phyloP scores from a whole-genome alignment of 2,113 vertebrate species.

The Chloropsis cyanopogon region DNA sequence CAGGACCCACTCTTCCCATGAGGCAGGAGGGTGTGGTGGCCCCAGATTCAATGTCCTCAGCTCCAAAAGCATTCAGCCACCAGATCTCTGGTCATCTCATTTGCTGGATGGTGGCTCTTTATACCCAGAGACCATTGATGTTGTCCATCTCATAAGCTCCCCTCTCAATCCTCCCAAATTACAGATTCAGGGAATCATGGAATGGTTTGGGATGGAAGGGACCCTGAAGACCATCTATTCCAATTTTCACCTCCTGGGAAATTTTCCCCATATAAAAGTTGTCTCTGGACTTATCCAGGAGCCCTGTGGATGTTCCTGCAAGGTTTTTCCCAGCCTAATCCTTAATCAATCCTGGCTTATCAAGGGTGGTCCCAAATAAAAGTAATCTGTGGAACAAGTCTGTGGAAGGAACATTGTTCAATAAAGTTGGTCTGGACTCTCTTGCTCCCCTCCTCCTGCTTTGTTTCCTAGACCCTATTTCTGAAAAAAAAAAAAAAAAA shows the following conservation, averaged over 20 bases:
- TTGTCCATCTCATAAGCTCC: background rate
- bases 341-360: background rate
- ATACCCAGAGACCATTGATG: background rate
- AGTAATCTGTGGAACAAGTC: background rate
- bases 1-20: background rate
- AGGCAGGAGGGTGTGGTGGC: background rate
- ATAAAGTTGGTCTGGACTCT: background rate
- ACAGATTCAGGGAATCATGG: background rate
- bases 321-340: background rate
- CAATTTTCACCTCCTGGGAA: background rate
- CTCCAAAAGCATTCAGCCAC: background rate
- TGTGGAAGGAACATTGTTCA: background rate
- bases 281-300: background rate
- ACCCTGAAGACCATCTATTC: background rate
- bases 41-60: background rate
- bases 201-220: background rate
- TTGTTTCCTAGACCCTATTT: background rate
- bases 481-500: rapidly evolving
- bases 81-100: background rate
- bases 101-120: background rate
- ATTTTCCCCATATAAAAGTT: background rate
- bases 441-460: background rate
- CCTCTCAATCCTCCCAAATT: background rate
- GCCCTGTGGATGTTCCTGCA: background rate
- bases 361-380: background rate